Conservation (phyloP, 2,113 vertebrate genomes). For the Neogale vison region DNA sequence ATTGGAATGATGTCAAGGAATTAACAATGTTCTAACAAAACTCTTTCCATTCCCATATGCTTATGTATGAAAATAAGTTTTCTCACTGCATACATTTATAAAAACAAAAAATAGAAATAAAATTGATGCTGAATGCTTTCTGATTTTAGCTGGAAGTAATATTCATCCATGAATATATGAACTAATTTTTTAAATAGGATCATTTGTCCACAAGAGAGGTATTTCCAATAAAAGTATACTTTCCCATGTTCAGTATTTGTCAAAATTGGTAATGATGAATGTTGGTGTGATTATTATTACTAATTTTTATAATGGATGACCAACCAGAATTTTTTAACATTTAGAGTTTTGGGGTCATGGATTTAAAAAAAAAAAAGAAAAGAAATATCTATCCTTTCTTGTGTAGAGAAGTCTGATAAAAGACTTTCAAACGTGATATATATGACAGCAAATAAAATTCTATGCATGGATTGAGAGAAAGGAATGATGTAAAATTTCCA, state of each 20-base stretch:
- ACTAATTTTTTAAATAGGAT: constrained; percentile 56
- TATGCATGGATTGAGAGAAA: background rate
- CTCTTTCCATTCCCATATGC: background rate
- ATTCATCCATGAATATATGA: background rate
- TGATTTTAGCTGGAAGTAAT: constrained; percentile 42
- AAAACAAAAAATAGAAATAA: constrained; percentile 45
- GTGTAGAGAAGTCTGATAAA: background rate
- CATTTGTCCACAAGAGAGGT: constrained; percentile 42
- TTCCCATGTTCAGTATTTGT: constrained; percentile 33
- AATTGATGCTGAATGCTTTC: background rate
- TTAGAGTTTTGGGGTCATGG: background rate
- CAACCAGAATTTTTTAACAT: background rate
- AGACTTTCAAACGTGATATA: background rate
- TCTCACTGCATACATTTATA: constrained; percentile 17
- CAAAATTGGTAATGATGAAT: background rate
- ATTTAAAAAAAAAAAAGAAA: background rate
- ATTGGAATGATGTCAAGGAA: background rate
- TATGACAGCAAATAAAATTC: background rate
- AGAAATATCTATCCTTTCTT: background rate
- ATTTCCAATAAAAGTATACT: constrained; percentile 24
- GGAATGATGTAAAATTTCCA: background rate
- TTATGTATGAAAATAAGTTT: constrained; percentile 32
- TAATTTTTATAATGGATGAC: background rate
- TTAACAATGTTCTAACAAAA: background rate
- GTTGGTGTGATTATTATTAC: constrained; percentile 1